These are phyloP conservation scores for Microcebus ravelobensis DNA, from an alignment of 2,113 vertebrate genomes.

Conservation along the genomic window DNA sequence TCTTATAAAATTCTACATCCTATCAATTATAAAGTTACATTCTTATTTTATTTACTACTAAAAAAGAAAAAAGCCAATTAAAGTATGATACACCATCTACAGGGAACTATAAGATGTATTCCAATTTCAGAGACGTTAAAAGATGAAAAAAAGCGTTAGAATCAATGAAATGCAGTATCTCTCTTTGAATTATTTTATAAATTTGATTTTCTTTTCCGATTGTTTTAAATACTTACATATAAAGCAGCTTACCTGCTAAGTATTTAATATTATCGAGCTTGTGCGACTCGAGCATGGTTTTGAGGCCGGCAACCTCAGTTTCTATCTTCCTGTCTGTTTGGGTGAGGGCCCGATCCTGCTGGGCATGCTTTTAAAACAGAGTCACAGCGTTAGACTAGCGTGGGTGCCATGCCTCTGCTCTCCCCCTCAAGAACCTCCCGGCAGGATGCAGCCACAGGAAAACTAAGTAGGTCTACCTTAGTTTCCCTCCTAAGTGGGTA, in stretches of 20 bases:
- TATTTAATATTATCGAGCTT: slow-evolving; percentile 99
- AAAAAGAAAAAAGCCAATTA: background rate
- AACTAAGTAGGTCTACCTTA: too few relatives aligned
- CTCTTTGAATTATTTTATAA: background rate
- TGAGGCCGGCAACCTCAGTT: slow-evolving; percentile 96
- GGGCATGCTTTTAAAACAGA: slow-evolving; percentile 88
- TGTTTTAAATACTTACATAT: background rate
- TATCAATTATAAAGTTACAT: background rate
- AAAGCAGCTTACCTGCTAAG: slow-evolving; percentile 91
- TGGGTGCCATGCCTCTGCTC: accelerated
- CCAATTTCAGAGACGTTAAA: background rate
- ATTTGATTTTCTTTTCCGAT: background rate
- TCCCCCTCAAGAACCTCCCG: accelerated
- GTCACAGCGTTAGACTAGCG: background rate
- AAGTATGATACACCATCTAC: accelerated
- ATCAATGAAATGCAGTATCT: background rate
- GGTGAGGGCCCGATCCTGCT: slow-evolving; percentile 93
- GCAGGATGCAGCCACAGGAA: accelerated
- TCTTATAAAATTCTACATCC: background rate
- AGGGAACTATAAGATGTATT: background rate
- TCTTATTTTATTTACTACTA: background rate
- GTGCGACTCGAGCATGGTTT: slow-evolving; percentile 96
- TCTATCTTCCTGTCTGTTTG: slow-evolving; percentile 96
- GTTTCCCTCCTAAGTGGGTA: too few relatives aligned
- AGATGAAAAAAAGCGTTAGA: background rate